These are phyloP conservation scores for Drosophila hawaiiensis DNA, from an alignment of 2,888 invertebrate genomes.

Conservation along the genomic window DNA sequence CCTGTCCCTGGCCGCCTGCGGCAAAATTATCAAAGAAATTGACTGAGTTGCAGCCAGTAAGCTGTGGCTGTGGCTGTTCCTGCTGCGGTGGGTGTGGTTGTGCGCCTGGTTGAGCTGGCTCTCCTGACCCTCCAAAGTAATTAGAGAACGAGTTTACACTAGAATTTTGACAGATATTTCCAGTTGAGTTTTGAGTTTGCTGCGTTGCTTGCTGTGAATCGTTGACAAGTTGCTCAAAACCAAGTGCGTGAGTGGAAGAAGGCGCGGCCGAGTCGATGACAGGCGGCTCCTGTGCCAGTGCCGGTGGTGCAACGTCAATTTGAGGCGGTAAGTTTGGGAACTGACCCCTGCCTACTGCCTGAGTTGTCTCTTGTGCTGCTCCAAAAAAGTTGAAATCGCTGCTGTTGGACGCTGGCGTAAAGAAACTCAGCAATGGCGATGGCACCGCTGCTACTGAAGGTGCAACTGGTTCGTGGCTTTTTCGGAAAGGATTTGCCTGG, in stretches of 20 bases:
- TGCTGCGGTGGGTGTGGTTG: slow-evolving; percentile 11
- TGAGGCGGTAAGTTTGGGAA: slow-evolving; percentile 61
- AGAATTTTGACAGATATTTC: slow-evolving; percentile 58
- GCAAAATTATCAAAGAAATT: slow-evolving; percentile 65
- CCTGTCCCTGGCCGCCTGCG: slow-evolving; percentile 44
- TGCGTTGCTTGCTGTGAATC: slow-evolving; percentile 45
- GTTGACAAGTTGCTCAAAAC: slow-evolving; percentile 62
- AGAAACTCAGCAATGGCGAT: slow-evolving; percentile 69
- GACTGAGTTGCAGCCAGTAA: slow-evolving; percentile 27
- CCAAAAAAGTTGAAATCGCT: slow-evolving; percentile 56
- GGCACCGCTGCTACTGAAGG: slow-evolving; percentile 29
- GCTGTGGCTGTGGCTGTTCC: slow-evolving; percentile 6
- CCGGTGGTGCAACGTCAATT: slow-evolving; percentile 36
- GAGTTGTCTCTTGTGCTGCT: slow-evolving; percentile 9
- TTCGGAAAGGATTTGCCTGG: slow-evolving; percentile 48
- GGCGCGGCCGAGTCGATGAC: background rate
- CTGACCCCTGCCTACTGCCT: slow-evolving; percentile 4
- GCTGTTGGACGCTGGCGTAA: slow-evolving; percentile 43
- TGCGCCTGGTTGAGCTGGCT: slow-evolving; percentile 14
- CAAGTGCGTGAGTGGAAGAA: slow-evolving; percentile 34
- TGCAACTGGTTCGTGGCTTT: slow-evolving; percentile 19
- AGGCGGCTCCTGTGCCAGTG: slow-evolving; percentile 25
- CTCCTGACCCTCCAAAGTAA: slow-evolving; percentile 54
- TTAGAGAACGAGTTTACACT: slow-evolving; percentile 60
- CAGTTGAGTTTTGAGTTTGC: slow-evolving; percentile 25